Conservation (phyloP, 2,888 invertebrate species). For the Coecobrya sp. region DNA sequence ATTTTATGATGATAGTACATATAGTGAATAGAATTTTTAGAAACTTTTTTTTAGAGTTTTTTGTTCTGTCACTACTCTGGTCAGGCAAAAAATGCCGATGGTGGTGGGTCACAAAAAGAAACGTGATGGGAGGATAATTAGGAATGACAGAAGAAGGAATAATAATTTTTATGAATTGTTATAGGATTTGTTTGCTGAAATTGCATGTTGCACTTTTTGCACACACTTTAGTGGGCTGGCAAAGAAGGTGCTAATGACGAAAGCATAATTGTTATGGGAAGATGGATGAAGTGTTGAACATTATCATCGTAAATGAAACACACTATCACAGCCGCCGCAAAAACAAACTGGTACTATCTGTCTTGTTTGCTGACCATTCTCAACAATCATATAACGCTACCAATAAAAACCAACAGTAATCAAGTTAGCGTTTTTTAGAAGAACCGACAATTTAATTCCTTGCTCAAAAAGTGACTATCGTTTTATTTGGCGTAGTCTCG, state of each 20-base stretch:
- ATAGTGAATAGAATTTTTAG: conserved; percentile 16
- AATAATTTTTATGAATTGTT: conserved; percentile 34
- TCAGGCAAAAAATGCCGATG: background rate
- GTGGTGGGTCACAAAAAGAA: background rate
- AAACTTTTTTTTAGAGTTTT: background rate
- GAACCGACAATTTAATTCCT: conserved; percentile 1
- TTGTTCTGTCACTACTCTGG: background rate
- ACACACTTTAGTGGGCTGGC: background rate
- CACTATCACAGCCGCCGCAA: background rate
- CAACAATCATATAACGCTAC: background rate
- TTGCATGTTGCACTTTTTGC: conserved; percentile 16
- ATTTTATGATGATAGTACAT: conserved; percentile 40
- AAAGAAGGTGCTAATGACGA: conserved; percentile 45
- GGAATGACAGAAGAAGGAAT: background rate
- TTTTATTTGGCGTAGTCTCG: background rate
- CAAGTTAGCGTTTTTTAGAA: background rate
- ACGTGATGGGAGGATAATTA: background rate
- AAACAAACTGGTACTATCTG: background rate
- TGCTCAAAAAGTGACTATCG: background rate
- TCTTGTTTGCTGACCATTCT: background rate
- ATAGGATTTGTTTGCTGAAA: background rate
- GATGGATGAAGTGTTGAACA: conserved; percentile 45
- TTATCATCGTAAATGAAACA: background rate
- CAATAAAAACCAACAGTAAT: background rate
- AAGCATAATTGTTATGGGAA: conserved; percentile 48